Evolutionary conservation across 2,113 vertebrate genomes (phyloP), one percentile per base, ranked within the genome.

Genomic region (Gallinago undulata): DNA sequence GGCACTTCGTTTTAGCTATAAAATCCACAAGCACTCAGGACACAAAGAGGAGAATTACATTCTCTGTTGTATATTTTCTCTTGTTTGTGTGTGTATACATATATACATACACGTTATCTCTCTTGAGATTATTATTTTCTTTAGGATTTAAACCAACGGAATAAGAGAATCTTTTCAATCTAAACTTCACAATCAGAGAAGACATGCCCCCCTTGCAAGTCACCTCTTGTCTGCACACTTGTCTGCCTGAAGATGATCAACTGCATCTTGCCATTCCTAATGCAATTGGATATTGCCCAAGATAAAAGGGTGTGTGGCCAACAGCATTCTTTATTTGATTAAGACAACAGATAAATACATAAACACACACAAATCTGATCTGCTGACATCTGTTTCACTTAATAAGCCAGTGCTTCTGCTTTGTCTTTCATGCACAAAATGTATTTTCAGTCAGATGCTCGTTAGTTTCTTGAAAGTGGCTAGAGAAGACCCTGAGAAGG

Each of bases 381-480:
- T 73, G 66, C 67, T 82, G 50, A 31, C 76, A 89, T 91, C 81
- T 82, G 82, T 55, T 96, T 73, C 50, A 63, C 39, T 85, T 90
- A 95, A 80, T 70, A 77, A 82, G 22, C 43, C 50, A 55, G 53
- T 33, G 74, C 47, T 86, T 90, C 91, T 72, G 68, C 45, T 57
- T 64, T 87, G 62, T 55, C 53, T 90, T 90, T 82, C 19, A 69
- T 6, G 28, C 1, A 0, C 5, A 68, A 84, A 11, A 78, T 19
- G 11, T 55, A 23, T 56, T 88, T 74, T 68, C 22, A 83, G 45
- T 33, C 60, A 56, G 88, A 37, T 35, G 47, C 48, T 48, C 50
- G 10, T 67, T 60, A 60, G 56, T 39, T 33, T 83, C 62, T 57
- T 77, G 2, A 11, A 70, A 74, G 35, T 18, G 7, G 21, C 30